Evolutionary conservation across 2,113 vertebrate species (phyloP), one percentile per base, ranked within the genome.

Genomic region (Eulemur rufifrons): DNA sequence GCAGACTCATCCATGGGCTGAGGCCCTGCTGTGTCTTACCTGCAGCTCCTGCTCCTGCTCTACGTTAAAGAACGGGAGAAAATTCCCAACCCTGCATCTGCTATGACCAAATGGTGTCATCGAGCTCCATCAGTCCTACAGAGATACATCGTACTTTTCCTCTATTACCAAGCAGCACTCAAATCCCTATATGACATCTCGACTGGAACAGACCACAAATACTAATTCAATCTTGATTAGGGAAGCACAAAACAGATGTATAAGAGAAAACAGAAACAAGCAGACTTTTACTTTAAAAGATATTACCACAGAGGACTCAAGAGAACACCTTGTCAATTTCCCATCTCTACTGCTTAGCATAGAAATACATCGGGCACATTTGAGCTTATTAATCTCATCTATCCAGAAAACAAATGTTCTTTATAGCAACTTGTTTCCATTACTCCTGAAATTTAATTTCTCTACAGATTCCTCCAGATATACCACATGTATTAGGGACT

Each of bases 381-480:
- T 34, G 0, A 45, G 78, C 76, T 56, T 52, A 50, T 91, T 73
- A 39, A 27, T 78, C 63, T 45, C 78, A 25, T 74, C 88, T 29
- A 47, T 32, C 89, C 63, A 50, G 91, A 87, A 76, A 74, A 10
- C 93, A 90, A 32, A 82, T 23, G 59, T n/a, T 95, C 92, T 61
- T 69, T 21, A 74, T 3, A 45, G 69, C 63, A 74, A 77, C 68
- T 52, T 64, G 37, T n/a, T 94, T 56, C 81, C 74, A 84, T 76
- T 54, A 3, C 66, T 77, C 84, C 76, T 87, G 86, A 93, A 94
- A 80, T 92, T 39, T 81, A n/a, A 90, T 89, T 95, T 95, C 61
- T 92, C 66, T 37, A 25, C 39, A 74, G 92, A 29, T 6, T 50
- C 50, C 71, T 95, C 93, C 64, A 96, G 3, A 42, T 32, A 61